A percentile compares a stretch with the other conserved stretches of the same genome.
Evolutionary conservation across 2,113 vertebrate species (phyloP).

Genomic region (Capricornis sumatraensis): DNA sequence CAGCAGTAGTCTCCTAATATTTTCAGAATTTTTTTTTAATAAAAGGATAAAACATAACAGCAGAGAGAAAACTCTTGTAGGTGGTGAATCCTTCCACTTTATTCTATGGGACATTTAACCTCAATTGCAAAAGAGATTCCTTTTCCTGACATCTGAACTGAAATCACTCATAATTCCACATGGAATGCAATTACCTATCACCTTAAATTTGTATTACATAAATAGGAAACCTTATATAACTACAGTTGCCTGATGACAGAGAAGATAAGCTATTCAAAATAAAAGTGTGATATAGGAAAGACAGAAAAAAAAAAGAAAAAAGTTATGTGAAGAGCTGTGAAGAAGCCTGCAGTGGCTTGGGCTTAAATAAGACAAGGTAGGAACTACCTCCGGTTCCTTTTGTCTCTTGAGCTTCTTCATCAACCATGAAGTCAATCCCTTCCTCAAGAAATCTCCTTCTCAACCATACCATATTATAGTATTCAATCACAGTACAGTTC

Average conservation of each 20-base stretch:
- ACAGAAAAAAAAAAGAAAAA: neutral
- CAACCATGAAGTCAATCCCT: neutral
- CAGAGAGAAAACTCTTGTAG: neutral
- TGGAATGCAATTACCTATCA: neutral
- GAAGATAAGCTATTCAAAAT: neutral
- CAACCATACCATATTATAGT: neutral
- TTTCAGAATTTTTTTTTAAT: neutral
- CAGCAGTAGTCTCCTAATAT: neutral
- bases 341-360: neutral
- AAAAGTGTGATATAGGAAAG: neutral
- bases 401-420: neutral
- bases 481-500: neutral
- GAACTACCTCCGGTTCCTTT: neutral
- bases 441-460: neutral
- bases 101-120: neutral
- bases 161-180: neutral
- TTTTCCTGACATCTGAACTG: neutral
- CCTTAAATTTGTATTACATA: neutral
- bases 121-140: neutral
- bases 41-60: neutral
- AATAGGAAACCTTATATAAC: neutral
- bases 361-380: neutral
- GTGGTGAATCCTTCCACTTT: neutral
- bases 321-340: neutral
- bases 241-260: neutral